Percentiles rank a stretch among this genome's conserved stretches.
Evolutionary conservation across 2,113 vertebrate species (phyloP).

Genomic region (Aphelocoma coerulescens): DNA sequence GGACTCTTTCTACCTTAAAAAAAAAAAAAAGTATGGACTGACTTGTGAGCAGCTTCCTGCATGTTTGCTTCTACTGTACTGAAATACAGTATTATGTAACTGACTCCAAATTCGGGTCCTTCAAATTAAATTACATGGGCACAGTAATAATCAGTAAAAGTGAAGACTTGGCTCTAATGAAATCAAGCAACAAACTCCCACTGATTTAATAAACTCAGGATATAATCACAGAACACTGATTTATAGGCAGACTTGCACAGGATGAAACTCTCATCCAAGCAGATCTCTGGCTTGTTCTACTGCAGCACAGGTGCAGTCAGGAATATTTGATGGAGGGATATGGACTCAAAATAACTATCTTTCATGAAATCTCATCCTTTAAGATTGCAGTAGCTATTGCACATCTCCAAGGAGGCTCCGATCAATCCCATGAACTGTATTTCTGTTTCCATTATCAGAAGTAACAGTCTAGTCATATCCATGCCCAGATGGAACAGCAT

Average conservation of each 20-base stretch:
- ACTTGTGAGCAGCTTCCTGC: not conserved
- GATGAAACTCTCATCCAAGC: not conserved
- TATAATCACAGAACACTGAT: not conserved
- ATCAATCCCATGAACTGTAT: not conserved
- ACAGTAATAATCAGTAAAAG: not conserved
- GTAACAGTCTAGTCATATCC: not conserved
- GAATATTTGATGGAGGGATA: not conserved
- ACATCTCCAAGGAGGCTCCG: not conserved
- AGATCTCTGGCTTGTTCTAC: not conserved
- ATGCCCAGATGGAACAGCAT: not conserved
- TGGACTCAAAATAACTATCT: not conserved
- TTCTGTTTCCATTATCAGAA: not conserved
- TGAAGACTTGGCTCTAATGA: not conserved
- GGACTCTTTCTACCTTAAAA: not conserved
- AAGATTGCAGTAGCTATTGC: not conserved
- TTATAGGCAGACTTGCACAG: not conserved
- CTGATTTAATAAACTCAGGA: not conserved
- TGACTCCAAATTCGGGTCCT: not conserved
- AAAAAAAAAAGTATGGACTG: not conserved
- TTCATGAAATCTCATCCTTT: not conserved
- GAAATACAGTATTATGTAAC: not conserved
- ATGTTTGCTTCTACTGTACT: not conserved
- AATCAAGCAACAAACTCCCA: not conserved
- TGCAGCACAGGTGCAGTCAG: not conserved
- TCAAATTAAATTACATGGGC: not conserved